These are phyloP conservation scores for Erithacus rubecula DNA, from an alignment of 2,797 vertebrate species.

Conservation along the genomic window DNA sequence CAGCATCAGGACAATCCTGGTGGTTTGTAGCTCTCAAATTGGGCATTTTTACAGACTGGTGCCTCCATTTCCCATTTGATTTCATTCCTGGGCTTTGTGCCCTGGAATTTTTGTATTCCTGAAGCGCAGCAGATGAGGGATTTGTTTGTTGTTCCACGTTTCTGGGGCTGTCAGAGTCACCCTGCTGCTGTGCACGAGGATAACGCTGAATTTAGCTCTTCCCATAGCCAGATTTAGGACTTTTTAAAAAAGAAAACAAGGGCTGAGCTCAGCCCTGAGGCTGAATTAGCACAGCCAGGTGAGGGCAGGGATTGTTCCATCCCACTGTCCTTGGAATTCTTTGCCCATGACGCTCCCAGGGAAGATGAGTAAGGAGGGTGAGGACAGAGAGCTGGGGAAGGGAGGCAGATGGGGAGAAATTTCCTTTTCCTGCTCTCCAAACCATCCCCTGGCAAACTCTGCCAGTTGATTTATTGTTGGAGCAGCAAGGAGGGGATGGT, in stretches of 20 bases:
- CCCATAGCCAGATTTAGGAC: neutral
- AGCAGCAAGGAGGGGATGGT: rapidly evolving
- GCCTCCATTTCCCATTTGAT: neutral
- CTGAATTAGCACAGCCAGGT: neutral
- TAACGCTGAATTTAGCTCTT: rapidly evolving
- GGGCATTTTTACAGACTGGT: neutral
- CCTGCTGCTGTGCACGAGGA: neutral
- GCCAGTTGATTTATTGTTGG: no score
- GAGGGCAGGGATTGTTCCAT: neutral
- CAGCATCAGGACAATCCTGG: rapidly evolving
- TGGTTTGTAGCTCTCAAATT: neutral
- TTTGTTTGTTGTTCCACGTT: neutral
- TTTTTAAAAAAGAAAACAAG: neutral
- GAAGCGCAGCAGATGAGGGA: neutral
- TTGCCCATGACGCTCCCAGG: neutral
- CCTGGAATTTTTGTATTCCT: neutral
- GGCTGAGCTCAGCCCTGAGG: neutral
- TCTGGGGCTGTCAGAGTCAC: neutral
- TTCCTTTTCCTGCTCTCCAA: neutral
- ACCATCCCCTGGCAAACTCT: neutral
- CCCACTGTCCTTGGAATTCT: neutral
- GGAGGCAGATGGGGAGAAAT: neutral
- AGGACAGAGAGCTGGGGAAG: neutral
- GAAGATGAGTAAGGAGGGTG: neutral
- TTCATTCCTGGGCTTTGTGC: no score